Evolutionary conservation across 1,140 invertebrate genomes (phyloP), one percentile per base, ranked within the genome.

Genomic region (Nephotettix cincticeps): DNA sequence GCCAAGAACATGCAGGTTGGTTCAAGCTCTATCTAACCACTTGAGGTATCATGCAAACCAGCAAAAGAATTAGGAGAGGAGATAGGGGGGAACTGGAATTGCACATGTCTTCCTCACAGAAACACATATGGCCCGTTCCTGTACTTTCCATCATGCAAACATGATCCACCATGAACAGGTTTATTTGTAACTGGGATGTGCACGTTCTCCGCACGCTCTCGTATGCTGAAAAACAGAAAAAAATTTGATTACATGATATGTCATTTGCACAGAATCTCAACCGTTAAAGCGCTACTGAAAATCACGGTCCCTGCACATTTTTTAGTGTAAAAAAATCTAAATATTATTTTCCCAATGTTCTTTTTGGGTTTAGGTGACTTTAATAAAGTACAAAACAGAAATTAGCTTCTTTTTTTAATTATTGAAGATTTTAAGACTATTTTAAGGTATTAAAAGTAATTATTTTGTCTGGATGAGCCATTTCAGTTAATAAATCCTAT

Each of bases 111-210:
- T 94, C 93, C 87, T 97, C 94, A 88, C 95, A 97, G 88, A 97
- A 97, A 87, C 95, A 97, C 94, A 97, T 96, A 87, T 96, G 93
- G 84, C 95, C 95, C 81, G 90, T 94, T 84, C 94, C 93, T 85
- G 92, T 94, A 90, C 93, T 94, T 92, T 96, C 94, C 89, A 93
- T 92, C 94, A 97, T 96, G 89, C 95, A 97, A 83, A 97, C 95
- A 86, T 97, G 94, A 86, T 97, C 94, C 80, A 97, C 95, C 93
- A 97, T 96, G 86, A 97, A 97, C 79, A 96, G 87, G 83, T 97
- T 97, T 85, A 97, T 97, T 82, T 96, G 91, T 69, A 97, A 86
- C 77, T 96, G 92, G 72, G 93, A 92, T 40, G 94, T 96, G 83
- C 95, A 97, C 63, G 93, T 96, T 77, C 94, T 86, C 73, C 93